Percentiles rank a stretch among this genome's conserved stretches.
Evolutionary conservation across 2,888 invertebrate genomes (phyloP).

Genomic region (Pristionchus exspectatus): DNA sequence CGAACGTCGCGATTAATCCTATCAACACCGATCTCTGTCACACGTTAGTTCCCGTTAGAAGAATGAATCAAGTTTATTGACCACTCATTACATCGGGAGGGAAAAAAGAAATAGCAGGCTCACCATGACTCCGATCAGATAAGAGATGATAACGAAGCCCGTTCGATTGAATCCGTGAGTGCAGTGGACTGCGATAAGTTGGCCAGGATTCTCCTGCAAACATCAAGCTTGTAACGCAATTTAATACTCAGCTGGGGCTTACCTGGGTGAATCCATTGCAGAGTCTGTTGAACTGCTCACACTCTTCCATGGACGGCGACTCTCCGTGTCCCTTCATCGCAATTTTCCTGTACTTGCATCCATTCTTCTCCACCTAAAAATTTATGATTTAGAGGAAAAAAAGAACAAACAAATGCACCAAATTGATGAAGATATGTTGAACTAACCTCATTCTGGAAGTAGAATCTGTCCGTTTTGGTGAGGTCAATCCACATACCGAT

Average conservation of each 20-base stretch:
- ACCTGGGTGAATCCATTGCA: constrained; percentile 84
- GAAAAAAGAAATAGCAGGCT: neutral
- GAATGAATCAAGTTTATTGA: too few relatives aligned
- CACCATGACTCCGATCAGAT: constrained; percentile 87
- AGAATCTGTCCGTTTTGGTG: constrained; percentile 95
- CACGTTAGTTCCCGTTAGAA: too few relatives aligned
- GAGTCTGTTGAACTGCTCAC: constrained; percentile 90
- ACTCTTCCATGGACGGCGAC: constrained; percentile 91
- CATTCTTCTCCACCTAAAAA: constrained; percentile 79
- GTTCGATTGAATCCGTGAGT: constrained; percentile 99
- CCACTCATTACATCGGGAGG: too few relatives aligned
- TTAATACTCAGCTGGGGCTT: too few relatives aligned
- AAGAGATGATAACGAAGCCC: constrained; percentile 94
- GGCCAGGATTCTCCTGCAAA: constrained; percentile 67
- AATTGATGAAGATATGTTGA: neutral
- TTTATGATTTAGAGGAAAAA: neutral
- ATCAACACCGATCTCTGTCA: too few relatives aligned
- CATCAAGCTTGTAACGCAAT: neutral
- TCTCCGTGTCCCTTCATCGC: constrained; percentile 86
- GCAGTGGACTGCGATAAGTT: constrained; percentile 87
- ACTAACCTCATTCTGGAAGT: constrained; percentile 83
- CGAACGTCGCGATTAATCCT: neutral
- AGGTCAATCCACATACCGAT: constrained; percentile 96
- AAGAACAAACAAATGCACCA: neutral
- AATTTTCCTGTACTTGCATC: constrained; percentile 86